Evolutionary conservation across 2,797 vertebrate species (phyloP).

Genomic region (Coluber constrictor): DNA sequence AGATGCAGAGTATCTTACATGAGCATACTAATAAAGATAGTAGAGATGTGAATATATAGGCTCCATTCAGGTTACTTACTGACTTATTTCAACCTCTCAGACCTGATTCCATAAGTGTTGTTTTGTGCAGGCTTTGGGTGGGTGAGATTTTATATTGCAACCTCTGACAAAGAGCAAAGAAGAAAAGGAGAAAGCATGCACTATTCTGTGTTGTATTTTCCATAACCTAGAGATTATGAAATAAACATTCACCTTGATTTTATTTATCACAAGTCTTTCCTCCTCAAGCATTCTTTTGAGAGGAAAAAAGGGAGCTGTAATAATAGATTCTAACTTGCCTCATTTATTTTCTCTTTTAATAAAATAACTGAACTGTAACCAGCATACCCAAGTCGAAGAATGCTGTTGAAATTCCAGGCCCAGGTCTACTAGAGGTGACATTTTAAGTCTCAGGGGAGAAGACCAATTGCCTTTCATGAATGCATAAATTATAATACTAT

Average conservation of each 20-base stretch:
- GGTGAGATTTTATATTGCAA: conserved; percentile 64
- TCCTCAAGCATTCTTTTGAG: neutral
- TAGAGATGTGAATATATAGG: conserved; percentile 23
- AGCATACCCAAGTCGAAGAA: conserved; percentile 57
- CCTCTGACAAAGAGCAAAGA: conserved; percentile 19
- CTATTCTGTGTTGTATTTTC: neutral
- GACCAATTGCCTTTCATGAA: conserved; percentile 64
- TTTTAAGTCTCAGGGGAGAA: conserved; percentile 50
- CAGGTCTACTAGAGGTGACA: conserved; percentile 62
- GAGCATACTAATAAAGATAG: conserved; percentile 23
- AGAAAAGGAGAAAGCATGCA: neutral
- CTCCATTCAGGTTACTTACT: conserved; percentile 49
- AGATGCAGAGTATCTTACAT: conserved; percentile 17
- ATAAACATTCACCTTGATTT: neutral
- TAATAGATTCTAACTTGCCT: conserved; percentile 25
- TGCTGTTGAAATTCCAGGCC: conserved; percentile 55
- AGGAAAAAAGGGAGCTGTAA: neutral
- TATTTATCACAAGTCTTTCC: neutral
- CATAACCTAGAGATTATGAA: neutral
- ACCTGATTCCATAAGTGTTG: conserved; percentile 48
- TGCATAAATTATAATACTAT: conserved; percentile 47
- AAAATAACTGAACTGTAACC: conserved; percentile 39
- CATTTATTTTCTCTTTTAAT: conserved; percentile 13
- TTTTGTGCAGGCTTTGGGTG: conserved; percentile 65
- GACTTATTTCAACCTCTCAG: conserved; percentile 40